These are phyloP conservation scores for Astyanax mexicanus DNA, from an alignment of 2,797 vertebrate genomes.

Conservation along the genomic window DNA sequence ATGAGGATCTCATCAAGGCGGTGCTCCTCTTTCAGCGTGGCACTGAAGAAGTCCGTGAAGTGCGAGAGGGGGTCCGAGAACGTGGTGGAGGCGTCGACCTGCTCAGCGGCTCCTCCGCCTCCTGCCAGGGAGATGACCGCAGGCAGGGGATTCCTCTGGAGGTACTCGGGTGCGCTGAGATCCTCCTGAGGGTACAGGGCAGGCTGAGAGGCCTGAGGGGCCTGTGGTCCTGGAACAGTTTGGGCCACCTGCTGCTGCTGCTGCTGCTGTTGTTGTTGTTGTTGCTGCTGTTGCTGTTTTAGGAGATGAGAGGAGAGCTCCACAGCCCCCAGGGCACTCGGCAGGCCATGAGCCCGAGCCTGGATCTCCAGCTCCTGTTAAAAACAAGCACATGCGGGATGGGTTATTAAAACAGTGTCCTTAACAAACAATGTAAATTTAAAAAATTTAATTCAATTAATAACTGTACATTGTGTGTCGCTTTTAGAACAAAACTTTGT, in stretches of 20 bases:
- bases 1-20: constrained; percentile 88
- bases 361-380: constrained; percentile 97
- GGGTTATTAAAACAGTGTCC: not conserved
- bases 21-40: constrained; percentile 94
- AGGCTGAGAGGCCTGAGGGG: constrained; percentile 62
- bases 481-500: no score
- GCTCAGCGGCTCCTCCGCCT: constrained; percentile 64
- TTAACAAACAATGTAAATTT: no score
- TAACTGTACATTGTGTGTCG: no score
- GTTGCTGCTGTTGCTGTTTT: constrained; percentile 76
- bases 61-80: constrained; percentile 97
- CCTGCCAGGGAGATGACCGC: constrained; percentile 63
- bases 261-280: constrained; percentile 64
- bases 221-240: constrained; percentile 56
- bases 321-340: constrained; percentile 77
- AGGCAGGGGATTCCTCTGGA: constrained; percentile 78
- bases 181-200: constrained; percentile 83
- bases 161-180: constrained; percentile 81
- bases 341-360: constrained; percentile 91
- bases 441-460: no score
- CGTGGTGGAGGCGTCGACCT: constrained; percentile 80
- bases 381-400: constrained; percentile 44
- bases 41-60: constrained; percentile 96
- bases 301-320: constrained; percentile 87
- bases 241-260: constrained; percentile 77